phyloP scores from a whole-genome alignment of 1,140 invertebrate species.

The Pectinophora gossypiella region DNA sequence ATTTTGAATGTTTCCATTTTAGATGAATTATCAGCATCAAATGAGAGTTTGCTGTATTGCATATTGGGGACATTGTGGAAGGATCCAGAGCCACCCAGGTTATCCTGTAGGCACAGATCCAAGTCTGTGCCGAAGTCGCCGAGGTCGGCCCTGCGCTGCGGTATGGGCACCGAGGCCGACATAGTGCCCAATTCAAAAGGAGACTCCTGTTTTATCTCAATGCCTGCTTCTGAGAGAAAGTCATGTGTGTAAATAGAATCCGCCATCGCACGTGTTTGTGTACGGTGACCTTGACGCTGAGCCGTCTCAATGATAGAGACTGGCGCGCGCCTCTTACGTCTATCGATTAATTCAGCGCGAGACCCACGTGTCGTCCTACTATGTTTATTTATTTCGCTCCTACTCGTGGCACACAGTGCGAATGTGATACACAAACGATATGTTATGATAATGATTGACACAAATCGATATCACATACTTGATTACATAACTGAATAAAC shows the following conservation, averaged over 20 bases:
- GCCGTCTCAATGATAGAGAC: constrained; percentile 66
- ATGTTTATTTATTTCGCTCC: constrained; percentile 57
- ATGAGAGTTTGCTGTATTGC: constrained; percentile 61
- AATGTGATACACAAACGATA: not conserved
- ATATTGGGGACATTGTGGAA: constrained; percentile 67
- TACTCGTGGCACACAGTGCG: not conserved
- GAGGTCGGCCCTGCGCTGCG: constrained; percentile 66
- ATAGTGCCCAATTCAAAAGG: constrained; percentile 54
- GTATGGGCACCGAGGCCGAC: constrained; percentile 78
- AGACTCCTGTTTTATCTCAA: constrained; percentile 75
- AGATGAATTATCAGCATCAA: constrained; percentile 60
- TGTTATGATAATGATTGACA: constrained; percentile 1
- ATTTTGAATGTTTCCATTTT: constrained; percentile 83
- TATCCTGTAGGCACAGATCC: constrained; percentile 72
- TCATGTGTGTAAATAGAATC: constrained; percentile 77
- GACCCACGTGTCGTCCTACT: constrained; percentile 60
- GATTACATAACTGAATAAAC: constrained; percentile 63
- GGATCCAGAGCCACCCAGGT: constrained; percentile 47
- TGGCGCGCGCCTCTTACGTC: constrained; percentile 62
- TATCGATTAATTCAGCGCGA: constrained; percentile 64
- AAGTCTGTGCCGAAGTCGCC: constrained; percentile 74
- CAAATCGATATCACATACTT: constrained; percentile 30
- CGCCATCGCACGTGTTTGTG: constrained; percentile 75
- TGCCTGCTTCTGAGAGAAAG: constrained; percentile 73
- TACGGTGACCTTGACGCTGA: constrained; percentile 66